Conservation (phyloP, 2,113 vertebrate species). For the Zapus hudsonius region DNA sequence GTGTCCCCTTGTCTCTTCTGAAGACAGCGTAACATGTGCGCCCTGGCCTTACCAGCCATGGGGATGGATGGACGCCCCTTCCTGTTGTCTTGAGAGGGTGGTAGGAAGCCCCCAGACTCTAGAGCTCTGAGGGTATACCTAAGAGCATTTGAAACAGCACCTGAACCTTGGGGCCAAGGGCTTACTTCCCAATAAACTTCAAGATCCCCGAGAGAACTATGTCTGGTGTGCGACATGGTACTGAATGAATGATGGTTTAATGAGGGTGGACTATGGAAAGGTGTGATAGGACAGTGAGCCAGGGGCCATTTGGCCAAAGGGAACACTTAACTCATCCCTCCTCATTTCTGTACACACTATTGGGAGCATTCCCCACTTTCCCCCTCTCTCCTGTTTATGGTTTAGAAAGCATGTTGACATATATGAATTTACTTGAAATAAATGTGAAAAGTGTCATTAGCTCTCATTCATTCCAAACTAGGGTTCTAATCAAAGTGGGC, state of each 20-base stretch:
- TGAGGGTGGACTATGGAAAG: neutral
- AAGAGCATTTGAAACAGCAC: neutral
- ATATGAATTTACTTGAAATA: neutral
- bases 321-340: accelerated
- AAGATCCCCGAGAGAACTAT: neutral
- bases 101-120: neutral
- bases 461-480: neutral
- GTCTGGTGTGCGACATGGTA: neutral
- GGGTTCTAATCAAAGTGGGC: neutral
- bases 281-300: neutral
- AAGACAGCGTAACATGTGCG: neutral
- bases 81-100: neutral
- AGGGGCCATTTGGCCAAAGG: accelerated
- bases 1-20: neutral
- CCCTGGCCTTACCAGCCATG: neutral
- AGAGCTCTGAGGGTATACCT: neutral
- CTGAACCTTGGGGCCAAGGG: too few relatives aligned
- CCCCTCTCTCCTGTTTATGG: neutral
- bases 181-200: neutral
- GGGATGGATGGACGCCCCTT: neutral
- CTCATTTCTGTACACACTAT: neutral
- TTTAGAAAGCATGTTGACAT: neutral
- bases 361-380: too few relatives aligned
- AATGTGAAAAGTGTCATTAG: neutral
- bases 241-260: too few relatives aligned